Percentiles rank a stretch among this genome's conserved stretches.
phyloP scores from a whole-genome alignment of 1,140 invertebrate genomes.

The Hylaeus volcanicus region DNA sequence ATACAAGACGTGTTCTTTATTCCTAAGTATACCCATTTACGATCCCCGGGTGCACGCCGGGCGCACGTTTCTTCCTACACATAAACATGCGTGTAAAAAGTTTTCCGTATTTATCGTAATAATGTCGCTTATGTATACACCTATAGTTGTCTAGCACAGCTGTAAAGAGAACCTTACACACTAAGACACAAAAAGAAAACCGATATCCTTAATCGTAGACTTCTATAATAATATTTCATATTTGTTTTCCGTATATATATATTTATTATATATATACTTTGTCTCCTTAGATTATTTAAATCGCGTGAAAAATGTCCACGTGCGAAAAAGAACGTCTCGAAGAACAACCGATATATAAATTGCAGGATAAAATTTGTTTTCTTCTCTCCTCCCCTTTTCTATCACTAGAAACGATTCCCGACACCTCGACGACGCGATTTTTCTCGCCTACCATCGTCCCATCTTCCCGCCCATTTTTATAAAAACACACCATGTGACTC shows the following conservation, averaged over 20 bases:
- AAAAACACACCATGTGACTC: background rate
- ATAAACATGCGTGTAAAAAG: slow-evolving; percentile 4
- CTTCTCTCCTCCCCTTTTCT: slow-evolving; percentile 34
- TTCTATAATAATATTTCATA: slow-evolving; percentile 60
- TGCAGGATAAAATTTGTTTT: slow-evolving; percentile 59
- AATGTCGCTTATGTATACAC: slow-evolving; percentile 59
- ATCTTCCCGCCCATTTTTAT: background rate
- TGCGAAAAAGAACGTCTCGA: slow-evolving; percentile 45
- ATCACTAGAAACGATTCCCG: slow-evolving; percentile 55
- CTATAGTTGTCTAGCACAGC: slow-evolving; percentile 80
- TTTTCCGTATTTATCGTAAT: slow-evolving; percentile 17
- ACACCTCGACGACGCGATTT: slow-evolving; percentile 44
- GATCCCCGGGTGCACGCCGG: background rate
- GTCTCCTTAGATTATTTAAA: slow-evolving; percentile 56
- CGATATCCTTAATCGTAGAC: slow-evolving; percentile 59
- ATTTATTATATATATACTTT: slow-evolving; percentile 47
- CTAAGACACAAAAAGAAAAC: slow-evolving; percentile 67
- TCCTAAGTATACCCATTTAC: slow-evolving; percentile 8
- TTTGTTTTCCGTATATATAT: slow-evolving; percentile 55
- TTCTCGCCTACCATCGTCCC: background rate
- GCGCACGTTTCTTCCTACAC: background rate
- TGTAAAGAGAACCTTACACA: slow-evolving; percentile 76
- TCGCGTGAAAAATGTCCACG: slow-evolving; percentile 37
- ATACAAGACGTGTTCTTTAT: slow-evolving; percentile 21
- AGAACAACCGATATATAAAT: slow-evolving; percentile 65